Conservation (phyloP, 2,888 invertebrate species). For the Xiphydria camelus region DNA sequence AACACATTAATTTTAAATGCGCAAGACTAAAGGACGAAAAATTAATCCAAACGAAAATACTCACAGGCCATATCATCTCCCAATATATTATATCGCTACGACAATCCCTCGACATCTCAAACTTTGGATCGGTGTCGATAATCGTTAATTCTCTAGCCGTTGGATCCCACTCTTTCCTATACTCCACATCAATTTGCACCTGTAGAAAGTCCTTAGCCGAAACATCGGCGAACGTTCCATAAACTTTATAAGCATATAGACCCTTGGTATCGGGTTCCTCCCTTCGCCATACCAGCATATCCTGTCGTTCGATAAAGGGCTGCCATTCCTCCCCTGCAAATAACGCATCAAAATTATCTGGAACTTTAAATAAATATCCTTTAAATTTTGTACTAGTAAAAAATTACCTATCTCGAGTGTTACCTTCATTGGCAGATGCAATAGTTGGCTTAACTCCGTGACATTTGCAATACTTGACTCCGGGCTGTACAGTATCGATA, state of each 20-base stretch:
- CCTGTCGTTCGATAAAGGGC: constrained; percentile 78
- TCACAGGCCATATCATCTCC: constrained; percentile 88
- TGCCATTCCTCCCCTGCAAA: constrained; percentile 66
- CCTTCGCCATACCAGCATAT: constrained; percentile 81
- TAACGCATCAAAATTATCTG: not conserved
- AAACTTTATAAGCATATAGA: constrained; percentile 83
- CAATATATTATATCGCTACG: constrained; percentile 80
- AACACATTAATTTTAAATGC: no score
- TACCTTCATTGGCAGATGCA: constrained; percentile 22
- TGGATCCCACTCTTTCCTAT: constrained; percentile 79
- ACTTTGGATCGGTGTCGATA: constrained; percentile 67
- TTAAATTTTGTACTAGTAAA: constrained; percentile 14
- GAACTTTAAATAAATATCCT: not conserved
- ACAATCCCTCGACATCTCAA: constrained; percentile 50
- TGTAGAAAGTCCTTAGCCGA: constrained; percentile 78
- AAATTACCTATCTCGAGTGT: constrained; percentile 29
- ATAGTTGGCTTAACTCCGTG: constrained; percentile 28
- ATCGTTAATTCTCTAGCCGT: constrained; percentile 74
- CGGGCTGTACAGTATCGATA: constrained; percentile 53
- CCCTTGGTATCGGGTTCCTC: constrained; percentile 68
- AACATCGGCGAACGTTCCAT: constrained; percentile 80
- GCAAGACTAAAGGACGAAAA: no score
- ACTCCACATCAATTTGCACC: constrained; percentile 79
- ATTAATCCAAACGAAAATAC: no score
- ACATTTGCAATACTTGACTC: constrained; percentile 61